Evolutionary conservation across 2,797 vertebrate species (phyloP), one percentile per base, ranked within the genome.

Genomic region (Cottoperca gobio): DNA sequence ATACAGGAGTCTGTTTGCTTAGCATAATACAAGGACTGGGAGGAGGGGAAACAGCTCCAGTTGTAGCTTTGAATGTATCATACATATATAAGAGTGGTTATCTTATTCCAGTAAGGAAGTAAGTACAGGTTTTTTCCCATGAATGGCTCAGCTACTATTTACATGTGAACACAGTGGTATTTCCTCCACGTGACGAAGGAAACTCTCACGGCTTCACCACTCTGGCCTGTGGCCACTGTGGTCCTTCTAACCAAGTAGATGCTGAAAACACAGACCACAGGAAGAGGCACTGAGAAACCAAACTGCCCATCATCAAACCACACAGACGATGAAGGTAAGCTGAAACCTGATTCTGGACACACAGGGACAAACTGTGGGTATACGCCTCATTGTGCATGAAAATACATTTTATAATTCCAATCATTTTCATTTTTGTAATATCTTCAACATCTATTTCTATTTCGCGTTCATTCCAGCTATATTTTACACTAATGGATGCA

Each of bases 191-290:
- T 45, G 33, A 46, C 68, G 50, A 58, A 42, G 21, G 59, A 46
- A 83, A 67, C 62, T 64, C 39, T 69, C 23, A 42, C 35, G 28
- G 70, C 82, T 82, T 59, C 83, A 71, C 16, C 24, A 26, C 65
- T 70, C 70, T 78, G 84, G 73, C 79, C 63, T 74, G 72, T 58
- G 70, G 84, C 78, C 76, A 31, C 73, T 81, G 81, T 74, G 86
- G 85, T 85, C 73, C 75, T 24, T 50, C 45, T 48, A 31, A 50
- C 74, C 66, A 39, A 68, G 65, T 75, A 81, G 78, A 60, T 54
- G 45, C 62, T 68, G 78, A 83, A 83, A 86, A 88, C 71, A 78
- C 79, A 85, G 66, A 87, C 91, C 87, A 71, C 90, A 91, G 73
- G 53, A 55, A 79, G 73, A 70, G 9, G 33, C 58, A 37, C 11